These are phyloP conservation scores for Megaustenia siamemsis DNA, from an alignment of 2,888 invertebrate genomes.

Conservation along the genomic window DNA sequence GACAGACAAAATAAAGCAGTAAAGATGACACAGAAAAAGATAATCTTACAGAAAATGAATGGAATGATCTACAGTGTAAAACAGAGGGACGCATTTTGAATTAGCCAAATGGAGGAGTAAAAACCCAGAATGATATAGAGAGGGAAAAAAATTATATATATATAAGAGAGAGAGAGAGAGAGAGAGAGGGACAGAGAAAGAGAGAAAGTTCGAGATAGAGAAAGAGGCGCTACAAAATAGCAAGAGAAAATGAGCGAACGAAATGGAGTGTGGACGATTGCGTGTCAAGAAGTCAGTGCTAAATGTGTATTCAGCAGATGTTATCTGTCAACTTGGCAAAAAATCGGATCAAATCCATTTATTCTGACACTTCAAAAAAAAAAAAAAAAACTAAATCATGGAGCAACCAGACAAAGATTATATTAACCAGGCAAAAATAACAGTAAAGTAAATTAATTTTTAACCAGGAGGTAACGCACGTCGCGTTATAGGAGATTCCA, in stretches of 20 bases:
- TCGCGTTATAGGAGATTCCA: background rate
- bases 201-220: no score
- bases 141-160: no score
- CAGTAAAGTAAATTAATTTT: conserved; percentile 8
- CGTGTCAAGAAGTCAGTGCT: background rate
- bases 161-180: no score
- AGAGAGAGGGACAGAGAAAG: no score
- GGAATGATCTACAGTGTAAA: no score
- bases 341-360: background rate
- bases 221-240: no score
- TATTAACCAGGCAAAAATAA: background rate
- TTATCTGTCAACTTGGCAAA: background rate
- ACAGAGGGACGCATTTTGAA: no score
- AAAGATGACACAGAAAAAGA: background rate
- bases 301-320: background rate
- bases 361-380: no score
- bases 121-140: no score
- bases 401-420: background rate
- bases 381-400: no score
- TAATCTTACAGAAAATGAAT: background rate
- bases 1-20: background rate
- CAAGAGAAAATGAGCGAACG: no score
- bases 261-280: background rate
- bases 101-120: no score
- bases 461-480: background rate